Percentiles rank a stretch among this genome's conserved stretches.
Evolutionary conservation across 2,797 vertebrate species (phyloP).

Genomic region (Chelmon rostratus): DNA sequence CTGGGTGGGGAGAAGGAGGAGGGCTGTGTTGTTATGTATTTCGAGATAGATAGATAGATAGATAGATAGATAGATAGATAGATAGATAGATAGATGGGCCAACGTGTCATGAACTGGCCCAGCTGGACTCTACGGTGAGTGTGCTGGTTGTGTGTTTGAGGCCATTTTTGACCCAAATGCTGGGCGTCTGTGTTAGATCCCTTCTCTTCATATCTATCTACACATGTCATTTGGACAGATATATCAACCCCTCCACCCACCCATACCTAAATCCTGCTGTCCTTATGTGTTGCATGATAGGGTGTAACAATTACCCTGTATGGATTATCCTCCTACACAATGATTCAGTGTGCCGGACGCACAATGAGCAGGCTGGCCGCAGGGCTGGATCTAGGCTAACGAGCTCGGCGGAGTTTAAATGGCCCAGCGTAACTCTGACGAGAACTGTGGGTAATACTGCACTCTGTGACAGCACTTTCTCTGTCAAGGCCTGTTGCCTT

Average conservation of each 20-base stretch:
- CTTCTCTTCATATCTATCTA: too few species aligned
- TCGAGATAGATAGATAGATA: conserved; percentile 15
- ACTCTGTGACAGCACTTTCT: conserved; percentile 51
- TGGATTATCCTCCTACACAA: conserved; percentile 70
- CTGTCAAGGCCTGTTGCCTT: conserved; percentile 41
- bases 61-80: conserved; percentile 5
- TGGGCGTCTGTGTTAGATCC: neutral
- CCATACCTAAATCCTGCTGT: conserved; percentile 24
- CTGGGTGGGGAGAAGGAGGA: neutral
- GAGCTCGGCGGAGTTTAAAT: conserved; percentile 70
- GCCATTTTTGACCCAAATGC: neutral
- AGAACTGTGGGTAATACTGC: conserved; percentile 53
- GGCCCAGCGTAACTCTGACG: conserved; percentile 49
- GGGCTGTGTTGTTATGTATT: too few species aligned
- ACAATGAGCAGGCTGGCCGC: conserved; percentile 59
- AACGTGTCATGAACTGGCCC: conserved; percentile 27
- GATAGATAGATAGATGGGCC: conserved; percentile 23
- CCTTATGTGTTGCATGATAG: conserved; percentile 34
- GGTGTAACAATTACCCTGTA: conserved; percentile 44
- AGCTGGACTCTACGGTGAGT: conserved; percentile 18
- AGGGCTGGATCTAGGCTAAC: conserved; percentile 71
- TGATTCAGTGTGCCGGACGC: conserved; percentile 64
- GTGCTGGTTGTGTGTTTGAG: neutral
- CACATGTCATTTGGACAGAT: neutral
- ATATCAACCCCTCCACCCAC: conserved; percentile 16